A percentile compares a stretch with the other conserved stretches of the same genome.
Evolutionary conservation across 2,888 invertebrate species (phyloP).

Genomic region (Phymatocera aterrima): DNA sequence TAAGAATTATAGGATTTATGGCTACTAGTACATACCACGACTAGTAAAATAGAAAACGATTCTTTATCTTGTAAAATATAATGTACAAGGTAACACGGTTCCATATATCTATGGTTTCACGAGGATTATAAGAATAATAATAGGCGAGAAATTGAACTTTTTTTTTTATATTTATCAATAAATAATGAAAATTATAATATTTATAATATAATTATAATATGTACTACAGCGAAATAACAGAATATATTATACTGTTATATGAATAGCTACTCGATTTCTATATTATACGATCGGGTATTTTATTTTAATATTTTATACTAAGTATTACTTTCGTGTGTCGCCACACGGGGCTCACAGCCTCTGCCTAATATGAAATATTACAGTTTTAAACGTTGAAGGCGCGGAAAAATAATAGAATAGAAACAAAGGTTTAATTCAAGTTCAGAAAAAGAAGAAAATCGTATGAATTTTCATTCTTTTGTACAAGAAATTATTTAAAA

Average conservation of each 20-base stretch:
- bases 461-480: too few relatives aligned
- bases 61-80: slow-evolving; percentile 12
- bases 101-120: neutral
- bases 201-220: slow-evolving; percentile 9
- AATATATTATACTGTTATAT: slow-evolving; percentile 50
- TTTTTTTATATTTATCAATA: slow-evolving; percentile 59
- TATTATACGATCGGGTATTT: too few relatives aligned
- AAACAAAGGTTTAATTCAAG: too few relatives aligned
- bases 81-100: neutral
- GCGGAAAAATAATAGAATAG: neutral
- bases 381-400: neutral
- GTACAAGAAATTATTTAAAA: too few relatives aligned
- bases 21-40: neutral
- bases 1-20: neutral
- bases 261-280: slow-evolving; percentile 30
- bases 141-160: neutral
- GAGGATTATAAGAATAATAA: neutral
- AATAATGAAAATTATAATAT: slow-evolving; percentile 62
- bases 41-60: neutral
- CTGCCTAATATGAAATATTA: slow-evolving; percentile 13
- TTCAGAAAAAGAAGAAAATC: too few relatives aligned
- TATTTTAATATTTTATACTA: slow-evolving; percentile 21
- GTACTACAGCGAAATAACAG: slow-evolving; percentile 38
- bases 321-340: slow-evolving; percentile 12
- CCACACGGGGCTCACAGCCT: slow-evolving; percentile 39